Base-by-base conservation (phyloP, 2,888 invertebrate species). In the Aporophyla nigra region DNA sequence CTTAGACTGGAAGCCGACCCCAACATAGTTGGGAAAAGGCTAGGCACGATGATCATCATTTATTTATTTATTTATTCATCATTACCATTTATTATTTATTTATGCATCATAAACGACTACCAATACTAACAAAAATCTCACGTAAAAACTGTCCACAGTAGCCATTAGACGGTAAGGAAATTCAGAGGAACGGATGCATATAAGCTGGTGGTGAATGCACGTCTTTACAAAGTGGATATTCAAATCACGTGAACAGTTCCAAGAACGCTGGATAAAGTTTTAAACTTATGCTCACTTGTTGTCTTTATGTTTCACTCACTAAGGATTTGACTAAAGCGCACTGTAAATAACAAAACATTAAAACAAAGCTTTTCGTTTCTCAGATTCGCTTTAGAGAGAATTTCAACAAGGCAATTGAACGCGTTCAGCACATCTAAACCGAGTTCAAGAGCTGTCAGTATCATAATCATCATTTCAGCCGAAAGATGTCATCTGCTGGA, bases 271-370 rank as follows among this genome's bases (percentile, higher is more conserved):
- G 61, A 71, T 76, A 62, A 81, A 81, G 71, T 82, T 85, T 85
- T 49, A 82, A 82, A 70, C 66, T 67, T 85, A 67, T 76, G 59
- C 65, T 71, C 66, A 73, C 59, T 82, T 83, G 72, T 77, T 43
- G 69, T 85, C 67, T 68, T 82, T 83, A 59, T 70, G 67, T 83
- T 85, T 85, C 85, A 82, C 81, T 81, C 75, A 62, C 53, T 58
- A 62, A 33, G 75, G 81, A 80, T 74, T 70, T 70, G 10, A 66
- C 46, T 80, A 74, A 74, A 69, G 56, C 27, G 10, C 14, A 53
- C 54, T 43, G 40, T 71, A 84, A 69, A 81, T 69, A 84, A 66
- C 19, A 14, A 43, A 58, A 59, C 24, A 63, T 73, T 79, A 67
- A 24, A 54, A 53, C 49, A 54, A 58, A 19, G 16, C 16, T 43